phyloP scores from a whole-genome alignment of 2,113 vertebrate species.

The Myiozetetes cayanensis region DNA sequence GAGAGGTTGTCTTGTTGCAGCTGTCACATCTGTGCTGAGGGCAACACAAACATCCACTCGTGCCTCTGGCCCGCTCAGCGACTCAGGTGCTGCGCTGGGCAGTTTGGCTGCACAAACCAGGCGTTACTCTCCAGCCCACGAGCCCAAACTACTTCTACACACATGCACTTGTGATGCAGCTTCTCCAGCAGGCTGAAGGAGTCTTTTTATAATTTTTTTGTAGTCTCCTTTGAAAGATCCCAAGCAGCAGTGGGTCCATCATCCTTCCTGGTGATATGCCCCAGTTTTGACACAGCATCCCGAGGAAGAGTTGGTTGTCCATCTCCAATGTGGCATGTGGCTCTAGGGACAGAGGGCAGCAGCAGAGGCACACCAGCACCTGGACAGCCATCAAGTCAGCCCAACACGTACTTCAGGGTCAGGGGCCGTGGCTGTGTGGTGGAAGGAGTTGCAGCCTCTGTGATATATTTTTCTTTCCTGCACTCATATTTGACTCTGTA shows the following conservation, averaged over 20 bases:
- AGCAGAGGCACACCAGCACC: neutral
- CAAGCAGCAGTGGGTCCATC: neutral
- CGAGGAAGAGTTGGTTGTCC: neutral
- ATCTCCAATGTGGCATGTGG: accelerated
- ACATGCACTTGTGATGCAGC: neutral
- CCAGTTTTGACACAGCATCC: neutral
- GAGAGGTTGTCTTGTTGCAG: neutral
- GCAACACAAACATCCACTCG: neutral
- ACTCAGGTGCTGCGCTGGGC: accelerated
- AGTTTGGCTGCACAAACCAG: neutral
- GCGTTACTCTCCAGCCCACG: neutral
- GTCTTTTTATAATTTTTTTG: neutral
- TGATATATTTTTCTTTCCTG: neutral
- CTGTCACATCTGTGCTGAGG: neutral
- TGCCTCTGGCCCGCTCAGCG: accelerated
- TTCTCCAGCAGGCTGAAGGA: neutral
- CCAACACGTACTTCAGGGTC: accelerated
- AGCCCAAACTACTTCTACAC: neutral
- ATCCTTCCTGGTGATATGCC: neutral
- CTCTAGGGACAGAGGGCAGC: neutral
- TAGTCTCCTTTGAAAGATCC: neutral
- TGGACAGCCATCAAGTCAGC: accelerated
- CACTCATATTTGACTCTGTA: neutral
- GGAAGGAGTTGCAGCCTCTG: neutral
- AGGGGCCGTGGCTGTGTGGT: accelerated